Conservation (phyloP, 2,113 vertebrate genomes). For the Steatornis caripensis region DNA sequence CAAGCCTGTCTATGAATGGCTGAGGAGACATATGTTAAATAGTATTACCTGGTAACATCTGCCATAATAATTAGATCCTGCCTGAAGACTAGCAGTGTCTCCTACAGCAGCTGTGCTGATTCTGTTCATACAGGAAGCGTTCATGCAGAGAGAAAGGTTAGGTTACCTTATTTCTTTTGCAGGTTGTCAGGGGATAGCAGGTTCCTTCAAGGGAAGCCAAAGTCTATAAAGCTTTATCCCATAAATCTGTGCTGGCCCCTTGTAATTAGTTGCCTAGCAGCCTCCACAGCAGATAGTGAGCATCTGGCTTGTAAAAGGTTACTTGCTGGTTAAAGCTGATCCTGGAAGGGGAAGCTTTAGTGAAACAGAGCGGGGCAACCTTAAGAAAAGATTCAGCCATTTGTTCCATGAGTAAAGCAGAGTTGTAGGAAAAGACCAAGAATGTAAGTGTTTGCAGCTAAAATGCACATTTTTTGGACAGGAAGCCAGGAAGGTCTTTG, state of each 20-base stretch:
- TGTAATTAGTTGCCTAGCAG: not conserved
- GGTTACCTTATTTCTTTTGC: not conserved
- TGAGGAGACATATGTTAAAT: not conserved
- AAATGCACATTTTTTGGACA: not conserved
- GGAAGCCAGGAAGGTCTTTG: not conserved
- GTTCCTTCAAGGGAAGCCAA: not conserved
- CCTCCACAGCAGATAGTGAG: not conserved
- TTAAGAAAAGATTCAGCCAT: not conserved
- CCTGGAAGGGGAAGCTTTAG: not conserved
- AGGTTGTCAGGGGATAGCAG: not conserved
- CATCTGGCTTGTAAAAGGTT: not conserved
- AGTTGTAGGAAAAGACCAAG: not conserved
- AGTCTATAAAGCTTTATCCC: not conserved
- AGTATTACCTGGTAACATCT: conserved; percentile 8
- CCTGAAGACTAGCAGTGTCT: not conserved
- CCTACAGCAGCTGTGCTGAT: not conserved
- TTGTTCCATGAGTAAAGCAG: not conserved
- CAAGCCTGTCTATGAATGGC: not conserved
- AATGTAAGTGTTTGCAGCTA: not conserved
- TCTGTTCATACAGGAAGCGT: not conserved
- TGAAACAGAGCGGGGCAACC: not conserved
- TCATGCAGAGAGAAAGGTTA: not conserved
- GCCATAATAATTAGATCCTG: not conserved
- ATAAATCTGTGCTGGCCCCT: not conserved
- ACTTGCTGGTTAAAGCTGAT: not conserved